phyloP scores from a whole-genome alignment of 92 coral and sea anemone genomes.

The Siderastrea radians region DNA sequence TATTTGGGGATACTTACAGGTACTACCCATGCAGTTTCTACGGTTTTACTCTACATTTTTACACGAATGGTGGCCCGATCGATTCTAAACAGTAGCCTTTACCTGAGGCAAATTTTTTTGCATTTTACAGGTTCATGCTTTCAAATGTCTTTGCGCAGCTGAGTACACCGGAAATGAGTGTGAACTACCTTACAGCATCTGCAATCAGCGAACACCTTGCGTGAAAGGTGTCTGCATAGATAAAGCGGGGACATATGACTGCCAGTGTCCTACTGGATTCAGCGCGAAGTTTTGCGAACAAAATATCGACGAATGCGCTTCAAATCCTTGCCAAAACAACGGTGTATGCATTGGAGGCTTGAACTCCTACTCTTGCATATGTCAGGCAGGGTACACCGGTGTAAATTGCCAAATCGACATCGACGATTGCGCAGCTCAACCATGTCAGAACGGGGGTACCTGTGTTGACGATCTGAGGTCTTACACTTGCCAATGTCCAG shows the following conservation, averaged over 20 bases:
- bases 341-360: constrained; percentile 68
- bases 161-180: constrained; percentile 84
- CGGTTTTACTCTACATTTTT: too few relatives aligned
- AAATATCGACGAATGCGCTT: constrained; percentile 67
- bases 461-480: constrained; percentile 73
- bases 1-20: too few relatives aligned
- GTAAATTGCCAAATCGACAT: constrained; percentile 70
- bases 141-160: constrained; percentile 77
- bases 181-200: constrained; percentile 78
- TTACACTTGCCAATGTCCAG: constrained; percentile 70
- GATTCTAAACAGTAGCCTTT: too few relatives aligned
- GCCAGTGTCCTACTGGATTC: constrained; percentile 82
- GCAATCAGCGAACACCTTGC: constrained; percentile 72
- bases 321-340: constrained; percentile 77
- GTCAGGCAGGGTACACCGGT: constrained; percentile 65
- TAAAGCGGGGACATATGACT: constrained; percentile 71
- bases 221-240: constrained; percentile 84
- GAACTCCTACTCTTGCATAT: constrained; percentile 52
- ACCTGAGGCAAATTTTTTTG: too few relatives aligned
- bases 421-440: constrained; percentile 86
- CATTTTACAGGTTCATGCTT: constrained; percentile 40
- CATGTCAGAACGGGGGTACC: constrained; percentile 78
- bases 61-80: too few relatives aligned
- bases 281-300: constrained; percentile 77
- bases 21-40: too few relatives aligned